Evolutionary conservation across 1,140 invertebrate genomes (phyloP), one percentile per base, ranked within the genome.

Genomic region (Caenorhabditis brenneri): DNA sequence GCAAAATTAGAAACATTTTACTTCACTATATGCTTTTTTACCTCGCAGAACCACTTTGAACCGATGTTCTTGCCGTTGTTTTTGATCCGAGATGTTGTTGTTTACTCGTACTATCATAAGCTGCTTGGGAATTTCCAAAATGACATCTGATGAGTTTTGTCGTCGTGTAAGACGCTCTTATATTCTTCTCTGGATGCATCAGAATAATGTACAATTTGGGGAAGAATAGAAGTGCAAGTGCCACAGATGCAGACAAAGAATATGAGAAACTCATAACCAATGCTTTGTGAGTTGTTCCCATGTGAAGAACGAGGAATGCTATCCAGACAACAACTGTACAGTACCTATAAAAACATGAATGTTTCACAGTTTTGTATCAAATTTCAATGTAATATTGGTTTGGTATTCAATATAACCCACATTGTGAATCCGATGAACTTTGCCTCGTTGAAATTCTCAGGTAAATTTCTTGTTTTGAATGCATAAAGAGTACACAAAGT

Each of bases 251-350:
- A 89, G 94, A 94, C 22, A 90, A 42, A 12, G 85, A 86, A 48
- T 91, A 91, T 22, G 89, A 90, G 42, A 95, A 92, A 42, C 90
- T 86, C 92, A 93, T 33, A 94, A 93, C 89, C 93, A 95, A 91
- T 46, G 91, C 90, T 87, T 94, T 94, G 79, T 93, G 93, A 83
- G 94, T 93, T 79, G 94, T 94, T 3, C 95, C 95, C 80, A 93
- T 95, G 91, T 95, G 95, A 84, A 96, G 95, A 1, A 95, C 94
- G 10, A 95, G 92, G 91, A 96, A 96, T n/a, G 95, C 95, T 29
- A 95, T 92, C 95, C 95, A 96, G 84, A 95, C 95, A 19, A 96
- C 94, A 86, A 95, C 94, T 0, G 95, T 96, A 0, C 95, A 95
- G 90, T 96, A 96, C 94, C 95, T 95, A 42, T n/a, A 89, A 91